Conservation (phyloP, 2,797 vertebrate species). For the Bradypus variegatus region DNA sequence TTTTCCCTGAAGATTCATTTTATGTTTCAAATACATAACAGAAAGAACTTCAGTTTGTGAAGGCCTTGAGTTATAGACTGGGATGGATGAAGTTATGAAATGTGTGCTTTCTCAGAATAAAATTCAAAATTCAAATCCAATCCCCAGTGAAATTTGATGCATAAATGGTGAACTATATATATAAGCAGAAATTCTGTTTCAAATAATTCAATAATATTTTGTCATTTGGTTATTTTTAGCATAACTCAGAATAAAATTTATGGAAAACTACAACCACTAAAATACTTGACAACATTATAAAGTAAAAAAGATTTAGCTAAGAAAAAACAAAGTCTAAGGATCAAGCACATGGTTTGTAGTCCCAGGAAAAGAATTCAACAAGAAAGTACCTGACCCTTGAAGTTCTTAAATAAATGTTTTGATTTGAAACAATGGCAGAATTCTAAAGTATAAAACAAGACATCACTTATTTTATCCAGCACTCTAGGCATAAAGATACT, state of each 20-base stretch:
- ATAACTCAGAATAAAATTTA: neutral
- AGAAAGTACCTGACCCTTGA: neutral
- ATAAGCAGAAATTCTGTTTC: neutral
- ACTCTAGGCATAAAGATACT: neutral
- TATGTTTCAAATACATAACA: neutral
- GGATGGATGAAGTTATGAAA: neutral
- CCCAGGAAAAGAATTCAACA: neutral
- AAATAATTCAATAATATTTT: neutral
- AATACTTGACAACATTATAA: neutral
- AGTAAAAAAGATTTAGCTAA: neutral
- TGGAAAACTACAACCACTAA: neutral
- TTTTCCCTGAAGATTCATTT: neutral
- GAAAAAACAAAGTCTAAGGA: neutral
- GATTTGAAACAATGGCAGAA: neutral
- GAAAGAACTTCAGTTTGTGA: neutral
- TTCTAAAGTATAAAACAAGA: neutral
- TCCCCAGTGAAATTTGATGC: neutral
- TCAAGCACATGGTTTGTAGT: neutral
- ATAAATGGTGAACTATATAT: neutral
- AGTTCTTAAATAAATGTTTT: neutral
- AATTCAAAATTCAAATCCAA: neutral
- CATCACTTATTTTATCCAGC: neutral
- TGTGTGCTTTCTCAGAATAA: neutral
- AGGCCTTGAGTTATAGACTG: neutral
- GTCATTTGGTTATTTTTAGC: neutral